phyloP scores from a whole-genome alignment of 2,888 invertebrate genomes.

The Scotopteryx bipunctaria region DNA sequence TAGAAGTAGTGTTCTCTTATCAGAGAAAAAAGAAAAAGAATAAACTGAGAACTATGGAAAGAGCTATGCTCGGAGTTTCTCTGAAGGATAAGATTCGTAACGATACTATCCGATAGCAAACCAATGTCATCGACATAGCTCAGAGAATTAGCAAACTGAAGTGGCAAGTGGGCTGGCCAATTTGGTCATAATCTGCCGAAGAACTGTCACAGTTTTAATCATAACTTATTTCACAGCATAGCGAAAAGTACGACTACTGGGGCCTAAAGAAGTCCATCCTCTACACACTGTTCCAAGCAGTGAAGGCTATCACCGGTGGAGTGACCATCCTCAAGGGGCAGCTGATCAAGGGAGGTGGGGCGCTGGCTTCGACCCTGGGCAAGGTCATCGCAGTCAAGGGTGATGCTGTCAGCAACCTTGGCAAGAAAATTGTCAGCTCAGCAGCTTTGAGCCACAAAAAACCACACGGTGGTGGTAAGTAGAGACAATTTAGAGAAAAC shows the following conservation, averaged over 20 bases:
- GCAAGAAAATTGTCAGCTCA: slow-evolving; percentile 90
- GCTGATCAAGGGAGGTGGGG: slow-evolving; percentile 92
- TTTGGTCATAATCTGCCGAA: no score
- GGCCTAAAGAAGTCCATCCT: slow-evolving; percentile 92
- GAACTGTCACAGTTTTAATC: neutral
- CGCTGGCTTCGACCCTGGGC: slow-evolving; percentile 72
- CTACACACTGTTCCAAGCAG: slow-evolving; percentile 92
- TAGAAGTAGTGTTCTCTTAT: no score
- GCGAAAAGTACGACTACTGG: slow-evolving; percentile 86
- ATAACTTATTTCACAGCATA: slow-evolving; percentile 43
- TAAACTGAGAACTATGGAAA: no score
- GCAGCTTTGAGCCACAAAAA: slow-evolving; percentile 85
- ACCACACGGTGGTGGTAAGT: slow-evolving; percentile 62
- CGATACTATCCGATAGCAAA: no score
- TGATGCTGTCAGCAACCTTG: slow-evolving; percentile 90
- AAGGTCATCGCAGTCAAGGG: slow-evolving; percentile 89
- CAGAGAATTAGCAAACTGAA: no score
- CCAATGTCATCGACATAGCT: no score
- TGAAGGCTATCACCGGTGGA: slow-evolving; percentile 94
- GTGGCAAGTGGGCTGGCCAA: no score
- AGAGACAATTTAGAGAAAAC: no score
- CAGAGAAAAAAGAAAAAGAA: no score
- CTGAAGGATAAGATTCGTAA: no score
- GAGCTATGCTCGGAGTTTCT: no score
- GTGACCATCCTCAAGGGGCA: slow-evolving; percentile 94